Conservation (phyloP, 2,113 vertebrate species). For the Sporophila hypoxantha region DNA sequence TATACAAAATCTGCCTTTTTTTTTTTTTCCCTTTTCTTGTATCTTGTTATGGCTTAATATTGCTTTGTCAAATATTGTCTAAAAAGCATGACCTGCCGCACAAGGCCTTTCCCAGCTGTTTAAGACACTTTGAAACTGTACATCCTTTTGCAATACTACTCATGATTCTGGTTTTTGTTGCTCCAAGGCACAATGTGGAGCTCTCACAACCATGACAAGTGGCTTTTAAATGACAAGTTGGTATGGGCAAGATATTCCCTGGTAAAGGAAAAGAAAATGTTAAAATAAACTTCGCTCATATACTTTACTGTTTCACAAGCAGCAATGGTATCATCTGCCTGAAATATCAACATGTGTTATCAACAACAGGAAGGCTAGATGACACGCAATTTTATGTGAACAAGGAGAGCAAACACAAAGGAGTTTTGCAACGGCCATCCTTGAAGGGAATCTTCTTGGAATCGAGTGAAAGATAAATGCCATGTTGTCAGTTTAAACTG, state of each 20-base stretch:
- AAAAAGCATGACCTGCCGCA: neutral
- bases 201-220: neutral
- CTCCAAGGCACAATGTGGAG: neutral
- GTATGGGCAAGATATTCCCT: neutral
- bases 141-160: neutral
- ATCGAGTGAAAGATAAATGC: neutral
- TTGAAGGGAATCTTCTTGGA: neutral
- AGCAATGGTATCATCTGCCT: neutral
- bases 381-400: neutral
- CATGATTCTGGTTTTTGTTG: neutral
- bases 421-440: neutral
- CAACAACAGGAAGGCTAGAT: neutral
- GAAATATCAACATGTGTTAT: neutral
- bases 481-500: neutral
- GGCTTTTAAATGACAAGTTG: neutral
- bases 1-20: rapidly evolving
- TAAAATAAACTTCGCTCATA: neutral
- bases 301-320: neutral
- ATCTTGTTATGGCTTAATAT: neutral
- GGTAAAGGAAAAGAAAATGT: neutral
- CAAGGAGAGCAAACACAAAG: neutral
- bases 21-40: neutral
- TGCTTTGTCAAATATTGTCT: neutral
- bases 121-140: neutral
- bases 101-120: neutral